Evolutionary conservation across 2,888 invertebrate genomes (phyloP).

Genomic region (Axea sp.): DNA sequence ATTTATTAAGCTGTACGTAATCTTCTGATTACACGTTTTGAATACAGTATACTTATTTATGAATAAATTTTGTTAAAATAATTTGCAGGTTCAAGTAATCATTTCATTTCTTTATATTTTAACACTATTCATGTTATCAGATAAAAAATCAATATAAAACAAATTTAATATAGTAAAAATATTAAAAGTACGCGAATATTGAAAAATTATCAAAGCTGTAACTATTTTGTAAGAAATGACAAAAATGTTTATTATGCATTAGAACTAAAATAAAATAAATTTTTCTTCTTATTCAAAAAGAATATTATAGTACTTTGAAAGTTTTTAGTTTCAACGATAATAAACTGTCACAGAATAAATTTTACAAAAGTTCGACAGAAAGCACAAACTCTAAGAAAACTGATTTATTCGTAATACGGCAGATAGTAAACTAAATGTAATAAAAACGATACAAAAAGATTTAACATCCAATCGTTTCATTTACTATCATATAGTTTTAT

Average conservation of each 20-base stretch:
- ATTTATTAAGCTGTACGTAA: too few species aligned
- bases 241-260: constrained; percentile 25
- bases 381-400: constrained; percentile 4
- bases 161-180: not conserved
- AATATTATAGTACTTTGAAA: constrained; percentile 29
- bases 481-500: too few species aligned
- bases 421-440: not conserved
- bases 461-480: too few species aligned
- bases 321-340: constrained; percentile 26
- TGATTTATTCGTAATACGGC: constrained; percentile 20
- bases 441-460: too few species aligned
- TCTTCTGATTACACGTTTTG: too few species aligned
- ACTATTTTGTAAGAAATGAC: not conserved
- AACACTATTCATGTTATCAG: too few species aligned
- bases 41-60: too few species aligned
- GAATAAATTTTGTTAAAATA: too few species aligned
- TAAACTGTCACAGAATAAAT: constrained; percentile 32
- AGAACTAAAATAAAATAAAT: constrained; percentile 6
- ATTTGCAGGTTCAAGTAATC: too few species aligned
- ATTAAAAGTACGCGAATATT: constrained; percentile 3
- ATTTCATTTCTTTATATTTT: too few species aligned
- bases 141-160: too few species aligned
- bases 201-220: not conserved
- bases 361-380: constrained; percentile 16
- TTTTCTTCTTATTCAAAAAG: constrained; percentile 16